Evolutionary conservation across 2,113 vertebrate species (phyloP), one percentile per base, ranked within the genome.

Genomic region (Pongo abelii): DNA sequence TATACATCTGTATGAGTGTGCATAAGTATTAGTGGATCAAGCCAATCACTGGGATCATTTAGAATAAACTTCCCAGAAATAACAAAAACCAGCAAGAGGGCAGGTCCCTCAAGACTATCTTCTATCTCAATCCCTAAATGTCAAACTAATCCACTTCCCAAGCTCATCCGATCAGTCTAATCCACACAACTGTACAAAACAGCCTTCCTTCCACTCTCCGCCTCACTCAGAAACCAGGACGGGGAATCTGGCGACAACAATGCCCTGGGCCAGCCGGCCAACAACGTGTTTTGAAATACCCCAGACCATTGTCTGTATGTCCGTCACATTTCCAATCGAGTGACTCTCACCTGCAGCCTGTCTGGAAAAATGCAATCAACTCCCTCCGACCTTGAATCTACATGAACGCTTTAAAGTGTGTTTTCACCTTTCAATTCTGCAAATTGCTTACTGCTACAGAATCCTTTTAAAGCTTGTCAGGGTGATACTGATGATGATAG

Each of bases 391-490:
- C 97, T 70, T 64, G 91, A 97, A 75, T 8, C 32, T 38, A 84
- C 6, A 57, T 55, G 12, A 95, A 93, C n/a, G 88, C 96, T 97
- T 92, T 55, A 77, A 35, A 48, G 69, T 46, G 40, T 55, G 0
- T 0, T 97, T 70, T 52, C 97, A 83, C 59, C 79, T 80, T 93
- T n/a, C 83, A 84, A 93, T 96, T 98, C 87, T 77, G 59, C 7
- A 97, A 52, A 93, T 84, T 89, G 96, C 89, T 98, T 96, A 98
- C 96, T 70, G 43, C 93, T 79, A 52, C 61, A 69, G 75, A 96
- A 93, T 52, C 92, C 0, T 87, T 89, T 89, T 18, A 17, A 0
- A 86, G 69, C 64, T 79, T 67, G 69, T 93, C 85, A 93, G 83
- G n/a, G 22, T 0, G 70, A 94, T 9, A 92, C 77, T 52, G 89